A percentile compares a stretch with the other conserved stretches of the same genome.
phyloP scores from a whole-genome alignment of 1,140 invertebrate species.

The Nixonia krombeini region DNA sequence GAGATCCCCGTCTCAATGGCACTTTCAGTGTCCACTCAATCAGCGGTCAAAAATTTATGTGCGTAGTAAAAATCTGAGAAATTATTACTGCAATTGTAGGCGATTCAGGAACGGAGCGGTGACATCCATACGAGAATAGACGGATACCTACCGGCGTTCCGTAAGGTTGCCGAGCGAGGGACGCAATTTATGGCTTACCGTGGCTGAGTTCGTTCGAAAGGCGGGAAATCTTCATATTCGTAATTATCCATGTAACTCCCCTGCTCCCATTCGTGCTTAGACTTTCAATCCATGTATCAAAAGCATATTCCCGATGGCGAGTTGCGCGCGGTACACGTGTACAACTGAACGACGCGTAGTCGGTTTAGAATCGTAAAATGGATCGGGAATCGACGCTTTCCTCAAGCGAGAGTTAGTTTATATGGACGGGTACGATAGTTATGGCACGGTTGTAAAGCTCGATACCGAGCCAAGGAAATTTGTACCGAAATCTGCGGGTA shows the following conservation, averaged over 20 bases:
- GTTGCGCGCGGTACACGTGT: no score
- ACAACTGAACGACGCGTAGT: no score
- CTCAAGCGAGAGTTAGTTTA: no score
- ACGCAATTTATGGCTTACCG: no score
- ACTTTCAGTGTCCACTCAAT: not conserved
- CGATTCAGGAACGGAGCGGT: not conserved
- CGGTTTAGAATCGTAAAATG: no score
- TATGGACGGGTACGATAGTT: not conserved
- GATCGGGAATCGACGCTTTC: no score
- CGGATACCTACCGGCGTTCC: not conserved
- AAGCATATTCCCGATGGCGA: no score
- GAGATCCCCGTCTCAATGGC: not conserved
- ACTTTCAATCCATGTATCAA: no score
- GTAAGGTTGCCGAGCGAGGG: not conserved
- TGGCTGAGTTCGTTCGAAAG: no score
- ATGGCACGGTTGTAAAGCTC: not conserved
- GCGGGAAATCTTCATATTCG: not conserved
- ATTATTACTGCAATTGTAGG: not conserved
- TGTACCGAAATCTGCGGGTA: conserved; percentile 13
- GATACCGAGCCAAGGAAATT: conserved; percentile 7
- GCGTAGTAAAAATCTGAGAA: not conserved
- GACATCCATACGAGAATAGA: no score
- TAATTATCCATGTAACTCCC: no score
- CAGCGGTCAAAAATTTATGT: not conserved
- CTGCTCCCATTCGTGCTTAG: no score